Evolutionary conservation across 2,888 invertebrate species (phyloP), one percentile per base, ranked within the genome.

Genomic region (Tenthredo distinguenda): DNA sequence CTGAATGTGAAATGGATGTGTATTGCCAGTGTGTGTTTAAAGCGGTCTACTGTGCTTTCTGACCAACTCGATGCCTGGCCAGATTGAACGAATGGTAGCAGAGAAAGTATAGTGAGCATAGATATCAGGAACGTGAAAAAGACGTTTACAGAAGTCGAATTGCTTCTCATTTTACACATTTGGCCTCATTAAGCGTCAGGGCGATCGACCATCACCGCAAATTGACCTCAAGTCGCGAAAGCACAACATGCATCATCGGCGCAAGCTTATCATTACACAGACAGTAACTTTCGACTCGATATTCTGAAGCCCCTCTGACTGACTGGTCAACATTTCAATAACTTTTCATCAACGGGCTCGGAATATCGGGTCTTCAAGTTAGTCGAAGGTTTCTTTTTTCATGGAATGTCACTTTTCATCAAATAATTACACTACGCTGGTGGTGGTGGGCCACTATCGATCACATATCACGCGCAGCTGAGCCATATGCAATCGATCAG

Each of bases 191-290:
- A 26, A 77, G 50, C 31, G 50, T 50, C 76, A 47, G 31, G 47
- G 26, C 18, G 26, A 21, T 77, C n/a, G 76, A 77, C 76, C 76
- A 77, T 77, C 47, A 77, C 76, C 76, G 31, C 47, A 77, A 77
- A 77, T 31, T 77, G 47, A 77, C 50, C 50, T 77, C 76, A 81
- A 89, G 89, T 92, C 92, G 92, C 91, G 91, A 89, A 92, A 93
- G 93, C 93, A 93, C 92, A 93, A 92, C 93, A 93, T 93, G 93
- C 93, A 93, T 93, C 93, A 93, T 93, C 93, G 93, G 93, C 93
- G 93, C 93, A 93, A 93, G 93, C 93, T 93, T 89, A 91, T 90
- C 91, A 89, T 90, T 90, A 90, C 89, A 89, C 85, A 86, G 76
- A 50, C 31, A 50, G 4, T 50, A 50, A 31, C 31, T 84, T 87